Evolutionary conservation across 2,888 invertebrate genomes (phyloP).

Genomic region (Andrena hattorfiana): DNA sequence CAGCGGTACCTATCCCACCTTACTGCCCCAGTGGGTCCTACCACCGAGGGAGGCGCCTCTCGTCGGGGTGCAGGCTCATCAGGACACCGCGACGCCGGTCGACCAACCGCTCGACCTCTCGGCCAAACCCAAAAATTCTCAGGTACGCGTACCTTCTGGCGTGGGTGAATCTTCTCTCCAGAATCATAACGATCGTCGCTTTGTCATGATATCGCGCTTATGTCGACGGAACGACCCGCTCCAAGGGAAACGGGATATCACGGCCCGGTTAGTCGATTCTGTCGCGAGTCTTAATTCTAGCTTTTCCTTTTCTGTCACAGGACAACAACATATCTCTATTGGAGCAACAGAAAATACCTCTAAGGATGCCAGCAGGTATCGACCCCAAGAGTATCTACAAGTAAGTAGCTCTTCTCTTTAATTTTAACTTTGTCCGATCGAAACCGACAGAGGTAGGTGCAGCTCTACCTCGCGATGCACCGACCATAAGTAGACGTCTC

Average conservation of each 20-base stretch:
- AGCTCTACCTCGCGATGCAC: constrained; percentile 11
- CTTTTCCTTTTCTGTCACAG: constrained; percentile 69
- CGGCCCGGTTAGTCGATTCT: background rate
- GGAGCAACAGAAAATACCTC: constrained; percentile 85
- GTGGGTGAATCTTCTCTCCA: constrained; percentile 42
- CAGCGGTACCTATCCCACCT: constrained; percentile 86
- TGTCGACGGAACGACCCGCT: background rate
- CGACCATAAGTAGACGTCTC: background rate
- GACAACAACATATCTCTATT: constrained; percentile 84
- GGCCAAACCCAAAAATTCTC: constrained; percentile 89
- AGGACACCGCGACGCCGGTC: constrained; percentile 83
- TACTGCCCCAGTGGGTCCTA: constrained; percentile 84
- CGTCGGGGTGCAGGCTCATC: constrained; percentile 83
- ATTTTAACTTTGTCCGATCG: background rate
- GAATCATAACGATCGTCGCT: background rate
- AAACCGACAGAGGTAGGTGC: no score
- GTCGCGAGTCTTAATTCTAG: background rate
- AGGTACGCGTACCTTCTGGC: constrained; percentile 73
- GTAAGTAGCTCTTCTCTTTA: constrained; percentile 86
- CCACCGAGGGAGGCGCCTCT: constrained; percentile 84
- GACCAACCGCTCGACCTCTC: constrained; percentile 95
- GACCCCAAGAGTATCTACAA: constrained; percentile 89
- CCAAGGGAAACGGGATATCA: background rate
- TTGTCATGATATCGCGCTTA: constrained; percentile 15
- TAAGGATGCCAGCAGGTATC: constrained; percentile 83